phyloP scores from a whole-genome alignment of 2,797 vertebrate genomes.

The Nothura maculosa region DNA sequence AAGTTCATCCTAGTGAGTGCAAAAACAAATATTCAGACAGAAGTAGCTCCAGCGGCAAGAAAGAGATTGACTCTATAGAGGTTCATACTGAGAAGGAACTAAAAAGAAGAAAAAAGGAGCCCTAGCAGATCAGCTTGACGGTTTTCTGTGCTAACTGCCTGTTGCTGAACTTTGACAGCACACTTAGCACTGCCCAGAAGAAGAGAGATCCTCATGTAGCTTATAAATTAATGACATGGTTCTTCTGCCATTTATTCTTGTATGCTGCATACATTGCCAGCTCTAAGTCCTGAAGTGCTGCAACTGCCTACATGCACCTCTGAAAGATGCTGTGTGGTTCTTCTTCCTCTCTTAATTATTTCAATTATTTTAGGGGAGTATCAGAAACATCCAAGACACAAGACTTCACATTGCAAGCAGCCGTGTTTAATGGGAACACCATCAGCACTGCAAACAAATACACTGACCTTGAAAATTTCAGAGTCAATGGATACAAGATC shows the following conservation, averaged over 20 bases:
- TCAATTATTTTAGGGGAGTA: constrained; percentile 43
- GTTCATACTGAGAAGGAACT: neutral
- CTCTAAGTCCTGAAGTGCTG: neutral
- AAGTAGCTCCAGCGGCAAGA: constrained; percentile 38
- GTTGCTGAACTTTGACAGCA: constrained; percentile 56
- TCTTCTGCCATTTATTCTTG: constrained; percentile 1
- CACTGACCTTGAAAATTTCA: constrained; percentile 76
- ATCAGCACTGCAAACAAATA: constrained; percentile 62
- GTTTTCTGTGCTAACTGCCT: constrained; percentile 13
- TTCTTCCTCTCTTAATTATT: constrained; percentile 27
- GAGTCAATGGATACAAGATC: constrained; percentile 29
- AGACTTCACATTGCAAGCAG: constrained; percentile 1
- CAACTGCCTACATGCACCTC: neutral
- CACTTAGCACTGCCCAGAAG: constrained; percentile 10
- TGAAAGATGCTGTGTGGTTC: neutral
- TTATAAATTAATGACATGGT: constrained; percentile 61
- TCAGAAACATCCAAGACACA: constrained; percentile 14
- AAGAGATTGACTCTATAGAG: constrained; percentile 28
- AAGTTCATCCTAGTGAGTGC: neutral
- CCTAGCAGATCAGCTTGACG: neutral
- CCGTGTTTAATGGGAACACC: constrained; percentile 20
- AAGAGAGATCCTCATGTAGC: constrained; percentile 33
- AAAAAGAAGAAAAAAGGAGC: constrained; percentile 49
- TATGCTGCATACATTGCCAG: neutral
- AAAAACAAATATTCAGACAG: constrained; percentile 32